Percentiles rank a stretch among this genome's conserved stretches.
Evolutionary conservation across 2,888 invertebrate species (phyloP).

Genomic region (Drosophila emarginata): DNA sequence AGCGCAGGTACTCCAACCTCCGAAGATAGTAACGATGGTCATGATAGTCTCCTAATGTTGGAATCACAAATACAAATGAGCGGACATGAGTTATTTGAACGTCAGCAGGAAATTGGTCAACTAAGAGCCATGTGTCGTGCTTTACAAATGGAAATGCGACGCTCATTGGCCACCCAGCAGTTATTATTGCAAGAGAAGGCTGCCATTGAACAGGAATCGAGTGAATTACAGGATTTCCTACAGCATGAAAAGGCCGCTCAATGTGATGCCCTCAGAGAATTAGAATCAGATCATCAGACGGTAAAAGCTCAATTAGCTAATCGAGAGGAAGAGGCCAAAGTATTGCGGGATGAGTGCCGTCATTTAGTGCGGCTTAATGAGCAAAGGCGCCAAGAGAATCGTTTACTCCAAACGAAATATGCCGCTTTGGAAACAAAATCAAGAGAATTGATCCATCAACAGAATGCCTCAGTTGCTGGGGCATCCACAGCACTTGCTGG

Average conservation of each 20-base stretch:
- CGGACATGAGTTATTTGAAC: slow-evolving; percentile 88
- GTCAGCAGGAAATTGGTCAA: slow-evolving; percentile 89
- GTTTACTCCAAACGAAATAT: slow-evolving; percentile 86
- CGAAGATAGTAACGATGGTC: slow-evolving; percentile 82
- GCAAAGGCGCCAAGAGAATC: slow-evolving; percentile 89
- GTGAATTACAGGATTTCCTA: slow-evolving; percentile 93
- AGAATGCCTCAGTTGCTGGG: slow-evolving; percentile 88
- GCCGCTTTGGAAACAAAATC: slow-evolving; percentile 86
- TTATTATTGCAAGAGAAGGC: slow-evolving; percentile 88
- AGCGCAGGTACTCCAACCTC: slow-evolving; percentile 83
- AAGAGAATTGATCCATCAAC: slow-evolving; percentile 86
- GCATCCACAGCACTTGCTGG: slow-evolving; percentile 88
- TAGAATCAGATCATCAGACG: slow-evolving; percentile 84
- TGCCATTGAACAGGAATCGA: slow-evolving; percentile 90
- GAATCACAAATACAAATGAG: slow-evolving; percentile 90
- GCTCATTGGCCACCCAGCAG: slow-evolving; percentile 87
- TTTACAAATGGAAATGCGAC: slow-evolving; percentile 87
- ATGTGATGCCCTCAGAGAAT: slow-evolving; percentile 90
- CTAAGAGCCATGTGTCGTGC: slow-evolving; percentile 88
- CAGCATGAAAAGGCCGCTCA: slow-evolving; percentile 92
- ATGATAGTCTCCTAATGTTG: slow-evolving; percentile 89
- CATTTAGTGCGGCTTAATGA: slow-evolving; percentile 91
- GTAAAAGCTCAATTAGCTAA: slow-evolving; percentile 82
- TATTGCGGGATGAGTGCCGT: slow-evolving; percentile 89
- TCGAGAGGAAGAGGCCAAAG: slow-evolving; percentile 85